phyloP scores from a whole-genome alignment of 2,113 vertebrate genomes.

The Lanius collurio region DNA sequence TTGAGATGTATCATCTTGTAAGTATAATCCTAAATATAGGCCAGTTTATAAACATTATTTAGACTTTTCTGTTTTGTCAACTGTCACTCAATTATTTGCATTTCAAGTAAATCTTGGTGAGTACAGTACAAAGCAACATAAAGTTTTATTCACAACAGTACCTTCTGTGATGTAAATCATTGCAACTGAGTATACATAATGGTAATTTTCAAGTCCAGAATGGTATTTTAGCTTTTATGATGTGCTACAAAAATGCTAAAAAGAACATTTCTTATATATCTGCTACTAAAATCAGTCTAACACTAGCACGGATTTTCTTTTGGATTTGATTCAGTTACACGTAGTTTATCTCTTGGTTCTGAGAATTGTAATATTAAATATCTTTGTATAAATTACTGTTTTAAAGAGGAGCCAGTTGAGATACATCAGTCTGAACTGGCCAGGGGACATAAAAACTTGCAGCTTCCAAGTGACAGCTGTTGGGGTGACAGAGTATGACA shows the following conservation, averaged over 20 bases:
- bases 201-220: not conserved
- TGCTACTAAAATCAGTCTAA: not conserved
- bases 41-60: not conserved
- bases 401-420: not conserved
- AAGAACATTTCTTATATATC: not conserved
- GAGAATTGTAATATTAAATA: not conserved
- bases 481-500: not conserved
- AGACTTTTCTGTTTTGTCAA: not conserved
- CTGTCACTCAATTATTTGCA: not conserved
- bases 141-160: not conserved
- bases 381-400: not conserved
- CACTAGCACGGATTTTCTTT: not conserved
- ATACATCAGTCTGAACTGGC: not conserved
- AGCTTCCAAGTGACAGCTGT: not conserved
- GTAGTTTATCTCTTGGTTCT: not conserved
- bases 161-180: not conserved
- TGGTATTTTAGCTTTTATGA: not conserved
- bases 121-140: not conserved
- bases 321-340: not conserved
- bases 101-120: not conserved
- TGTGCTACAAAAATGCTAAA: not conserved
- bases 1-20: not conserved
- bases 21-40: not conserved
- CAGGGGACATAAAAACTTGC: not conserved
- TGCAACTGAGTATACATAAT: not conserved